phyloP scores from a whole-genome alignment of 1,140 invertebrate genomes.

The Penaeus chinensis region DNA sequence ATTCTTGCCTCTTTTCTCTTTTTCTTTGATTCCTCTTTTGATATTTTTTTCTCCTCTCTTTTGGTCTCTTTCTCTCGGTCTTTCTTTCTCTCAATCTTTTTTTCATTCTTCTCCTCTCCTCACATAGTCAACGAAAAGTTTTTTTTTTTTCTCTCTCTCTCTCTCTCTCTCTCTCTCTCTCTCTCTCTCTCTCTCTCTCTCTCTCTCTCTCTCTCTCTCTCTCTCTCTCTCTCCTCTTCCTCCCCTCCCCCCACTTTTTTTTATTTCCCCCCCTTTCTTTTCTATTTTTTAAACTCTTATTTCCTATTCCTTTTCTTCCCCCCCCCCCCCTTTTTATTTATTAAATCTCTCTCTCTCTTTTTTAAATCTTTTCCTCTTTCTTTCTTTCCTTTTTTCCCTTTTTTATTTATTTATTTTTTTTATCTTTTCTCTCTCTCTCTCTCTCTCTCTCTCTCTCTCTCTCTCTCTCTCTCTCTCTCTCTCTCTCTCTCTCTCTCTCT shows the following conservation, averaged over 20 bases:
- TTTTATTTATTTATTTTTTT: too few relatives aligned
- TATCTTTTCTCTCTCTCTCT: too few relatives aligned
- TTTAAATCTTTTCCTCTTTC: neutral
- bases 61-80: constrained; percentile 23
- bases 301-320: neutral
- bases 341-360: neutral
- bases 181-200: neutral
- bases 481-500: too few relatives aligned
- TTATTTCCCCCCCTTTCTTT: neutral
- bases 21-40: neutral
- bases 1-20: neutral
- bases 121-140: too few relatives aligned
- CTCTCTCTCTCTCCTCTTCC: neutral
- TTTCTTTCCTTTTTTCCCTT: too few relatives aligned
- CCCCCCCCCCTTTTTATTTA: constrained; percentile 12
- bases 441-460: too few relatives aligned
- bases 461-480: too few relatives aligned
- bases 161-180: neutral
- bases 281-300: neutral
- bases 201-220: neutral
- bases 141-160: neutral
- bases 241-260: too few relatives aligned
- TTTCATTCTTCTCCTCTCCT: neutral
- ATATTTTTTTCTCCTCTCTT: neutral
- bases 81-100: constrained; percentile 25